These are phyloP conservation scores for Onychomys arenicola DNA, from an alignment of 2,797 vertebrate species.

Conservation along the genomic window DNA sequence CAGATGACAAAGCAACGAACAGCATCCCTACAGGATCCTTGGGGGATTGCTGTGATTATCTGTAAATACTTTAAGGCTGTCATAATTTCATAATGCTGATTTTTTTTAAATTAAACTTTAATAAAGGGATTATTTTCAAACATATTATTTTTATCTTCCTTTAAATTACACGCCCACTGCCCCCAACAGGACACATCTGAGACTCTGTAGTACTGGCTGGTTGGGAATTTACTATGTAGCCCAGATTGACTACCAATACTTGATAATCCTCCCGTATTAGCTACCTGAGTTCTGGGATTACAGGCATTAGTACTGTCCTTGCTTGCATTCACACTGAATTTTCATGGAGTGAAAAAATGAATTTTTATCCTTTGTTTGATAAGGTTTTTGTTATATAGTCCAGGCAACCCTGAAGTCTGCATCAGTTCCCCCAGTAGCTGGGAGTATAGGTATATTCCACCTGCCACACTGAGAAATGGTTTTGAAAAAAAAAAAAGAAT, in stretches of 20 bases:
- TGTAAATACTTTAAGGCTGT: background rate
- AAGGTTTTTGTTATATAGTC: background rate
- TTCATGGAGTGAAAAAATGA: background rate
- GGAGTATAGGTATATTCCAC: background rate
- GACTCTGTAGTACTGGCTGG: background rate
- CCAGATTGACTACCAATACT: background rate
- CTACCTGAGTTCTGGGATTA: background rate
- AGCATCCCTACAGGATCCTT: background rate
- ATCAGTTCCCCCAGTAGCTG: background rate
- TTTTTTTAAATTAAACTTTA: slow-evolving; percentile 31
- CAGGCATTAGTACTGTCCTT: background rate
- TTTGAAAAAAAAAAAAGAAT: background rate
- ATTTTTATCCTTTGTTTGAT: background rate
- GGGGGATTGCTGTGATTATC: background rate
- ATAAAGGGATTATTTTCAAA: slow-evolving; percentile 22
- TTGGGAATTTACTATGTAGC: background rate
- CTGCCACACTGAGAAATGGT: background rate
- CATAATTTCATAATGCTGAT: background rate
- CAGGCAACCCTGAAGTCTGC: background rate
- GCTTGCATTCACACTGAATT: background rate
- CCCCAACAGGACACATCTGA: background rate
- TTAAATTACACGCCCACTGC: background rate
- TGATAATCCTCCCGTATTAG: background rate
- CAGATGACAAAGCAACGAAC: background rate
- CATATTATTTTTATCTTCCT: background rate